Percentiles rank a stretch among this genome's conserved stretches.
phyloP scores from a whole-genome alignment of 2,888 invertebrate species.

The Glaucopsyche alexis region DNA sequence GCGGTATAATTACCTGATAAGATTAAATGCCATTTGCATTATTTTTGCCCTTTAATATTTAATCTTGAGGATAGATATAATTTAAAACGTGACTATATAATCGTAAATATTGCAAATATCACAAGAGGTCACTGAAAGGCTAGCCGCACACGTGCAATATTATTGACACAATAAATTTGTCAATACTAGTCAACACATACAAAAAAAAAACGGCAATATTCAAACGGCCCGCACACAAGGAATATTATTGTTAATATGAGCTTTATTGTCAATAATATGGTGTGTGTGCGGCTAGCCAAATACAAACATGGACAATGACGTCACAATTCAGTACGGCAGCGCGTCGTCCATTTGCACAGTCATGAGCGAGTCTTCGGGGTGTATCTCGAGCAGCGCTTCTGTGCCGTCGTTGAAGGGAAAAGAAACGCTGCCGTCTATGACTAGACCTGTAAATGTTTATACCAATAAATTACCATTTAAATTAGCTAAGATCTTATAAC shows the following conservation, averaged over 20 bases:
- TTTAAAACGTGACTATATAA: not conserved
- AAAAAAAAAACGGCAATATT: no score
- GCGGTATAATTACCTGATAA: not conserved
- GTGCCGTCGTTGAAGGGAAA: constrained; percentile 97
- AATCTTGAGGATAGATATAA: constrained; percentile 3
- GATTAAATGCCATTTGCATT: not conserved
- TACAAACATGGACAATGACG: not conserved
- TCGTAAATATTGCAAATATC: constrained; percentile 1
- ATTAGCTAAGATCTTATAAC: not conserved
- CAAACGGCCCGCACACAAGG: no score
- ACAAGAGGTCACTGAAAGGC: not conserved
- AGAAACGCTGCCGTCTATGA: constrained; percentile 96
- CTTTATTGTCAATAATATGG: no score
- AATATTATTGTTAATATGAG: no score
- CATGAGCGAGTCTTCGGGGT: constrained; percentile 92
- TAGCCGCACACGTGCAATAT: no score
- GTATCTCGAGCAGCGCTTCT: constrained; percentile 89
- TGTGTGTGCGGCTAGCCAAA: no score
- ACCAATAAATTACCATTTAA: not conserved
- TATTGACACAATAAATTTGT: no score
- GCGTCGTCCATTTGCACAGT: constrained; percentile 81
- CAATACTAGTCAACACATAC: no score
- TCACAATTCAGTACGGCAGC: constrained; percentile 49
- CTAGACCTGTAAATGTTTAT: constrained; percentile 81
- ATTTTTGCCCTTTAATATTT: not conserved